Evolutionary conservation across 2,113 vertebrate species (phyloP).

Genomic region (Entomyzon cyanotis): DNA sequence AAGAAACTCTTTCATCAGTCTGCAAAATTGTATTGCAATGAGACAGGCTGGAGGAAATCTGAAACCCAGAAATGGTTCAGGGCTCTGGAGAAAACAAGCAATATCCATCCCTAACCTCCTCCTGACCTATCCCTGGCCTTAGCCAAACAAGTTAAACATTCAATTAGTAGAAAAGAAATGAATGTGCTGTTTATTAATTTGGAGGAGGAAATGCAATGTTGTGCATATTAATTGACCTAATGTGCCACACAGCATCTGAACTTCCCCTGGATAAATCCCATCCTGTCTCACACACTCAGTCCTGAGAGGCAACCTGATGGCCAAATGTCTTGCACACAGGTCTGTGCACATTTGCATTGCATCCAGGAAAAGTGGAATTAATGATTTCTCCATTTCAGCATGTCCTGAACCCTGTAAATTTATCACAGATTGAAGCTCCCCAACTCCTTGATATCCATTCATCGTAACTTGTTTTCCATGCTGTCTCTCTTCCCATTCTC

Average conservation of each 20-base stretch:
- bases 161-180: constrained; percentile 52
- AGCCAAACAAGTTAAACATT: constrained; percentile 67
- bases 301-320: not conserved
- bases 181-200: constrained; percentile 52
- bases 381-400: not conserved
- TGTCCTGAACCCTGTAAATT: not conserved
- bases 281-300: not conserved
- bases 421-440: not conserved
- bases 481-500: not conserved
- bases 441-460: not conserved
- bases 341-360: not conserved
- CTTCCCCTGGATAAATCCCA: constrained; percentile 4
- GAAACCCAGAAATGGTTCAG: not conserved
- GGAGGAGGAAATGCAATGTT: not conserved
- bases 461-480: not conserved
- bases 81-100: constrained; percentile 39
- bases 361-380: not conserved
- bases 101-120: constrained; percentile 32
- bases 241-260: not conserved
- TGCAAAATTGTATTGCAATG: constrained; percentile 22
- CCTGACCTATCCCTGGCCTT: constrained; percentile 38
- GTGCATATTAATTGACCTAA: constrained; percentile 36
- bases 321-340: not conserved
- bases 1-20: constrained; percentile 39
- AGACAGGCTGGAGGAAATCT: constrained; percentile 28